phyloP scores from a whole-genome alignment of 1,140 invertebrate species.

The Luehdorfia chinensis region DNA sequence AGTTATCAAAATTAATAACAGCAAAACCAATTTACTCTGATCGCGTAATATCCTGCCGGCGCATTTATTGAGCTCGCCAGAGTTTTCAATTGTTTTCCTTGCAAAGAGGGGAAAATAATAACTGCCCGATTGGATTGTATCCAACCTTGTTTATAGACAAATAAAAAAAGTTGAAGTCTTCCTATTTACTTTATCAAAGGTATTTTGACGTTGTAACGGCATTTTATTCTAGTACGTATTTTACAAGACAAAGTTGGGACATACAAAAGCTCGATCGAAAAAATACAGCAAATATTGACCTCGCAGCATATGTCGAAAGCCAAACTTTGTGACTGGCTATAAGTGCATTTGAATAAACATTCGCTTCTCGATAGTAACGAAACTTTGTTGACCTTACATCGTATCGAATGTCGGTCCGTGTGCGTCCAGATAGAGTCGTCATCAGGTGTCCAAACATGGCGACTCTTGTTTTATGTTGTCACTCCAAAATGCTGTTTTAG shows the following conservation, averaged over 20 bases:
- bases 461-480: slow-evolving; percentile 9
- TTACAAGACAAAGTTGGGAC: slow-evolving; percentile 27
- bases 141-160: too few species aligned
- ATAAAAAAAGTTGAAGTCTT: too few species aligned
- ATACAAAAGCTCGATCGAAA: slow-evolving; percentile 42
- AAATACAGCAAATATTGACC: slow-evolving; percentile 72
- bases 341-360: slow-evolving; percentile 75
- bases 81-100: slow-evolving; percentile 60
- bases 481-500: too few species aligned
- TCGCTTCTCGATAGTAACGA: slow-evolving; percentile 57
- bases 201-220: not conserved
- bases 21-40: slow-evolving; percentile 71
- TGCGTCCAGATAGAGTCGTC: slow-evolving; percentile 55
- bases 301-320: slow-evolving; percentile 71
- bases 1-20: slow-evolving; percentile 76
- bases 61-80: slow-evolving; percentile 57
- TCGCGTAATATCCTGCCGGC: slow-evolving; percentile 68
- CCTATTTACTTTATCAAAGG: not conserved
- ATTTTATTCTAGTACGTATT: not conserved
- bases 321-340: slow-evolving; percentile 62
- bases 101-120: slow-evolving; percentile 39
- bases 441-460: slow-evolving; percentile 53
- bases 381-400: slow-evolving; percentile 64
- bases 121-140: slow-evolving; percentile 26
- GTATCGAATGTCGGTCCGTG: slow-evolving; percentile 60